Conservation (phyloP, 2,797 vertebrate genomes). For the Diplodus sargus region DNA sequence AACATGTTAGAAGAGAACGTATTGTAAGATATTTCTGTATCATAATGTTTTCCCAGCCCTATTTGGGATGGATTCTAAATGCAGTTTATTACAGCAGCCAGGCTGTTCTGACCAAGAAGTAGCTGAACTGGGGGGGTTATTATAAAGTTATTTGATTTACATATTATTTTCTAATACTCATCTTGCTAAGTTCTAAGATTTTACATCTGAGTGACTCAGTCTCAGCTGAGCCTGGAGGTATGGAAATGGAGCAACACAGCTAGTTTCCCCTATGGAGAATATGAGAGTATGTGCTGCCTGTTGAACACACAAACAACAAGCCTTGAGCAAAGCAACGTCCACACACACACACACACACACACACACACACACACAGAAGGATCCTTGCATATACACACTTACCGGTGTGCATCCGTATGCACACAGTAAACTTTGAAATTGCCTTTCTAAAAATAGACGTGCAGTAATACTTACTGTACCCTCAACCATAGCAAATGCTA, state of each 20-base stretch:
- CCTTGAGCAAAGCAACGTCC: constrained; percentile 51
- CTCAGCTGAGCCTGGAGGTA: constrained; percentile 63
- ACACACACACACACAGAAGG: constrained; percentile 6
- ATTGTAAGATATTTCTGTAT: too few species aligned
- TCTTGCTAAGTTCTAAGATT: constrained; percentile 60
- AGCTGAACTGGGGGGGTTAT: background rate
- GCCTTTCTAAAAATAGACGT: constrained; percentile 75
- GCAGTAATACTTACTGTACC: constrained; percentile 65
- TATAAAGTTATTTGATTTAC: constrained; percentile 41
- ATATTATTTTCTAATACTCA: constrained; percentile 40
- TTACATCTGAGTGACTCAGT: constrained; percentile 73
- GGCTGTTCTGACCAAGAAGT: constrained; percentile 41
- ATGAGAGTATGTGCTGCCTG: constrained; percentile 55
- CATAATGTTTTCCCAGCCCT: too few species aligned
- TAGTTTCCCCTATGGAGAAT: constrained; percentile 56
- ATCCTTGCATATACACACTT: constrained; percentile 47
- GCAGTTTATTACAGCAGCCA: background rate
- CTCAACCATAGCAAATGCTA: constrained; percentile 56
- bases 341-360: constrained; percentile 12
- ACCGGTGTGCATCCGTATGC: constrained; percentile 34
- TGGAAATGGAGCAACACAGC: constrained; percentile 56
- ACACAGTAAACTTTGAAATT: constrained; percentile 75
- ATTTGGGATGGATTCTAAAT: constrained; percentile 9
- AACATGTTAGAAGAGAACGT: too few species aligned
- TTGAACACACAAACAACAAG: constrained; percentile 67